Evolutionary conservation across 2,888 invertebrate genomes (phyloP), one percentile per base, ranked within the genome.

Genomic region (Eilema sororculum): DNA sequence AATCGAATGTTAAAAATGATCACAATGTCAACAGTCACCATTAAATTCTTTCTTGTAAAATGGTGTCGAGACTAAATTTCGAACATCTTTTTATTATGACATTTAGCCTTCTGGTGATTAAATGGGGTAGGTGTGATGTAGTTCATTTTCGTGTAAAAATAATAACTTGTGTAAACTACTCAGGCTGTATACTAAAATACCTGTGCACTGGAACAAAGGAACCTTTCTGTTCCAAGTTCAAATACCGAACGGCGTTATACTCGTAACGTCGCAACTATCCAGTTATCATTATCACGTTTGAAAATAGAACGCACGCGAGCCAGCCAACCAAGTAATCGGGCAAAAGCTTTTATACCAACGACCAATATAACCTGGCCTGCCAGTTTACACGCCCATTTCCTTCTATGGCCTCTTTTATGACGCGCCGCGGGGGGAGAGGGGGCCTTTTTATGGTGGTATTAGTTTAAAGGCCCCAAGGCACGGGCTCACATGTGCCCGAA

Each of bases 271-370:
- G 80, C 76, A 80, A 86, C 90, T 90, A 92, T 90, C 91, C 92
- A 90, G 91, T 93, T 94, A 94, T 93, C 94, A 94, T 93, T 93
- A 94, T 93, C 94, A 93, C 93, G 89, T 93, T 93, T 91, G 91
- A 92, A 94, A 93, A 94, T 93, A 92, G 94, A 93, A 94, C 93
- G 93, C 95, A 94, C 93, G 93, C 94, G 91, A 94, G 88, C 90
- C 91, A 90, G 89, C 91, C 93, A 89, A 87, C 87, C 91, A 89
- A 91, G 93, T 94, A 94, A 94, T 94, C 95, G 93, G 90, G 88
- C 92, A 92, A 93, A 91, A 93, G 94, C 94, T 93, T 94, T 92
- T 91, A 91, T 87, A 86, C 82, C 73, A 75, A 78, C 88, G 78
- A 73, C 94, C 91, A 89, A 79, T 76, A 67, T 87, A 87, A 79